phyloP scores from a whole-genome alignment of 2,113 vertebrate species.

The Archilochus colubris region DNA sequence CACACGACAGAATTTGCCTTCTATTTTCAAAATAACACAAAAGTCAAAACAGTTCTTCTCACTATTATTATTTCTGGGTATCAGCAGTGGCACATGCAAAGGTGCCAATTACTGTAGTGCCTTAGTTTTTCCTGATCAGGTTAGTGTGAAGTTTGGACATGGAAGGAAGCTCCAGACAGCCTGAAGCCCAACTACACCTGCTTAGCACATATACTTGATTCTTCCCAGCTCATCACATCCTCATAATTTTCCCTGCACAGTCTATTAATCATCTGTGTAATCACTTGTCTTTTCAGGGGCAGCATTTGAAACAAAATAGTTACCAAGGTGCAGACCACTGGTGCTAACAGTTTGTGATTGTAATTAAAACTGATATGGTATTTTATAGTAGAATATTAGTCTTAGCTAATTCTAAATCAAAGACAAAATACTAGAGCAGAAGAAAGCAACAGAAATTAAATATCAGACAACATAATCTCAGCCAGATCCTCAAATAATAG shows the following conservation, averaged over 20 bases:
- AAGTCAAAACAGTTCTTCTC: neutral
- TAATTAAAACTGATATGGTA: neutral
- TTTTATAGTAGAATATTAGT: neutral
- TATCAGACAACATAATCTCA: neutral
- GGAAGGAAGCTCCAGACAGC: neutral
- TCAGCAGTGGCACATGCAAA: neutral
- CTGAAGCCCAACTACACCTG: neutral
- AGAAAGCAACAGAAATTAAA: neutral
- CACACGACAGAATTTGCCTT: neutral
- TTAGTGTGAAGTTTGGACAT: neutral
- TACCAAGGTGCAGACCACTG: neutral
- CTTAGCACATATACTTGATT: neutral
- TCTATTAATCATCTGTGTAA: neutral
- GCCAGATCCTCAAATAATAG: neutral
- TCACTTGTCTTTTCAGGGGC: neutral
- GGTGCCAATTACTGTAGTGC: neutral
- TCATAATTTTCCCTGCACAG: neutral
- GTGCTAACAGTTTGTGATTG: neutral
- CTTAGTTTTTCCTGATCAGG: neutral
- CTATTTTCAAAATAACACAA: neutral
- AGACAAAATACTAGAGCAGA: neutral
- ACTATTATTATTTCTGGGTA: neutral
- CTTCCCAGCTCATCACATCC: neutral
- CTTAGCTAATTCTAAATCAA: neutral
- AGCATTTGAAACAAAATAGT: neutral